A percentile compares a stretch with the other conserved stretches of the same genome.
These are phyloP conservation scores for Hypomesus transpacificus DNA, from an alignment of 2,113 vertebrate species.

Conservation along the genomic window DNA sequence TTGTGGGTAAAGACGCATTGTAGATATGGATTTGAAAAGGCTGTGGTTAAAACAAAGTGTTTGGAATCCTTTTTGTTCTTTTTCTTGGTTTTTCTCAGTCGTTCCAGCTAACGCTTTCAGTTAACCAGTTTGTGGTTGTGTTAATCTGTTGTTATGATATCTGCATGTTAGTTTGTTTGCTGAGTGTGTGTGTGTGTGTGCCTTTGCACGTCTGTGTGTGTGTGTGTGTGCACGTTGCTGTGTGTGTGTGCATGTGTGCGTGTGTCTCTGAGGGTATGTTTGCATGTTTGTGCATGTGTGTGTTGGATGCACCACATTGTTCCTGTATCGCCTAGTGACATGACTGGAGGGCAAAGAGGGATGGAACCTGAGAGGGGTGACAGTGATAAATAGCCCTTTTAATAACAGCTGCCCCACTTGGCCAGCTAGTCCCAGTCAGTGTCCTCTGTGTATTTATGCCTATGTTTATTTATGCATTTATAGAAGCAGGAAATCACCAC, in stretches of 20 bases:
- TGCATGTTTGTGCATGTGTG: constrained; percentile 39
- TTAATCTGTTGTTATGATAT: no score
- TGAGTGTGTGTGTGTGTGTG: constrained; percentile 22
- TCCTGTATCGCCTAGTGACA: constrained; percentile 73
- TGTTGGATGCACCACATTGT: constrained; percentile 76
- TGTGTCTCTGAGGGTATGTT: constrained; percentile 23
- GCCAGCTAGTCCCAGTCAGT: constrained; percentile 73
- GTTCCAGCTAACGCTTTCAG: no score
- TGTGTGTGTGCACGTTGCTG: constrained; percentile 22
- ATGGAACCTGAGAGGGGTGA: constrained; percentile 75
- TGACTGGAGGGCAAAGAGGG: constrained; percentile 73
- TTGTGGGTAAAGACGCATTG: constrained; percentile 44
- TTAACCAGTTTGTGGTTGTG: no score
- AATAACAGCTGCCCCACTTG: constrained; percentile 83
- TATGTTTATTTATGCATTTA: constrained; percentile 80
- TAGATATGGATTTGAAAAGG: constrained; percentile 46
- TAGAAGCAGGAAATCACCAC: constrained; percentile 74
- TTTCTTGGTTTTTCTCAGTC: neutral
- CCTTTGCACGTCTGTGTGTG: constrained; percentile 29
- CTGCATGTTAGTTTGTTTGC: no score
- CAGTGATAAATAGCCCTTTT: constrained; percentile 84
- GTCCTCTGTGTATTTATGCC: constrained; percentile 79
- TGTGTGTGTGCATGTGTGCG: constrained; percentile 8
- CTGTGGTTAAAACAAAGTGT: constrained; percentile 8
- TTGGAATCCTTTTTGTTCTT: constrained; percentile 39